These are phyloP conservation scores for Hylomyscus alleni DNA, from an alignment of 2,797 vertebrate genomes.

Conservation along the genomic window DNA sequence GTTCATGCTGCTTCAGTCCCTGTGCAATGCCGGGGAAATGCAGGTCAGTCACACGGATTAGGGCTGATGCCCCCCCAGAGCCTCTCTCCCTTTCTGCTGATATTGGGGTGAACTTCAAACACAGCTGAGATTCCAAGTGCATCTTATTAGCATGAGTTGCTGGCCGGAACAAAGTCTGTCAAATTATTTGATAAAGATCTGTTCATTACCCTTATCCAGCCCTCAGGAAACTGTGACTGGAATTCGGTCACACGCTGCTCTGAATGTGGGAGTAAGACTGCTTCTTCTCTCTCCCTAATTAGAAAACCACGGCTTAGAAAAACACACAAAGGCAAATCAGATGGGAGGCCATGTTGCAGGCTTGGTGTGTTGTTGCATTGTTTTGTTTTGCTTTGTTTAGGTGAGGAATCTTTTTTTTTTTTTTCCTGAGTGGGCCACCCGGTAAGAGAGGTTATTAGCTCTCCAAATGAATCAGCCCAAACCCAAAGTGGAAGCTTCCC, in stretches of 20 bases:
- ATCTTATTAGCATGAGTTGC: constrained; percentile 46
- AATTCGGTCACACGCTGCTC: constrained; percentile 59
- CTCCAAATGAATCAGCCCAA: constrained; percentile 18
- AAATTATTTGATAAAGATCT: constrained; percentile 83
- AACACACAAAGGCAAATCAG: constrained; percentile 57
- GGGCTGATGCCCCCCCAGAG: neutral
- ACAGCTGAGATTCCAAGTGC: constrained; percentile 7
- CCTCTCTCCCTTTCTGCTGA: neutral
- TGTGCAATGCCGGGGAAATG: accelerated
- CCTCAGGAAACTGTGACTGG: constrained; percentile 80
- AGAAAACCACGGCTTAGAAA: constrained; percentile 74
- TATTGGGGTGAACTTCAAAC: constrained; percentile 13
- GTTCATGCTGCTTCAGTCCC: accelerated
- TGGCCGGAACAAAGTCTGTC: constrained; percentile 67
- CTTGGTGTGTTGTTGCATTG: neutral
- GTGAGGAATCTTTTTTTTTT: neutral
- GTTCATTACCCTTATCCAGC: constrained; percentile 76
- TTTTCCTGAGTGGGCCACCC: constrained; percentile 29
- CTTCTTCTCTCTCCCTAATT: constrained; percentile 75
- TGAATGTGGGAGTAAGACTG: constrained; percentile 63
- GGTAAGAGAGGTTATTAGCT: constrained; percentile 50
- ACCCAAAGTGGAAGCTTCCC: neutral
- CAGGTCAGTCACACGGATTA: accelerated
- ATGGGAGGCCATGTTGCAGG: constrained; percentile 29
- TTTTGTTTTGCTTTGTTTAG: neutral